Conservation (phyloP, 2,113 vertebrate genomes). For the Oxygymnocypris stewartii region DNA sequence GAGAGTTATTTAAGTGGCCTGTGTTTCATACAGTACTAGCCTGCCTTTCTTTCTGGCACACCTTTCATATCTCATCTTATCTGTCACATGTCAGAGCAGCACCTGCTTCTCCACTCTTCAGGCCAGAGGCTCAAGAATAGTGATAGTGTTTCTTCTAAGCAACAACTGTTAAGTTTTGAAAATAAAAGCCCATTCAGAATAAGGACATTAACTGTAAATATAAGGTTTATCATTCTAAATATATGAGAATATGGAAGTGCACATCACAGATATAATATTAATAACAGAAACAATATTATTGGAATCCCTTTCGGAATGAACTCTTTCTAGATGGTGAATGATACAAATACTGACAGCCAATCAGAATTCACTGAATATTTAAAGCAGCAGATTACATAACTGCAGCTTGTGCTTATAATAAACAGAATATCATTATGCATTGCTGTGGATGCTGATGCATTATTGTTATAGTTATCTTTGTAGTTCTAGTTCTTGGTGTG, state of each 20-base stretch:
- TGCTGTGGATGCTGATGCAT: neutral
- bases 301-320: neutral
- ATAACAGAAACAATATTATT: neutral
- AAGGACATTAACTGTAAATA: neutral
- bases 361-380: neutral
- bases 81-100: slow-evolving; percentile 32
- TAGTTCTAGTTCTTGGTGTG: neutral
- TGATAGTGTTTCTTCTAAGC: neutral
- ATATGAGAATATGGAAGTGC: neutral
- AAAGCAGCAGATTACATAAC: neutral
- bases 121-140: neutral
- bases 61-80: slow-evolving; percentile 44
- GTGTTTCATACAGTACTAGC: slow-evolving; percentile 62
- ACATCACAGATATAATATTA: neutral
- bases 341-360: neutral
- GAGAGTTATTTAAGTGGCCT: slow-evolving; percentile 56
- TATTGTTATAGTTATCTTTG: neutral
- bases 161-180: too few species aligned
- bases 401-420: neutral
- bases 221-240: neutral
- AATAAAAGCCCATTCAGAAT: neutral
- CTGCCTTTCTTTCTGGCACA: slow-evolving; percentile 51
- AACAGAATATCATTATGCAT: neutral
- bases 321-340: neutral
- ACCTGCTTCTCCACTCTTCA: slow-evolving; percentile 3